Evolutionary conservation across 2,797 vertebrate species (phyloP).

Genomic region (Pempheris klunzingeri): DNA sequence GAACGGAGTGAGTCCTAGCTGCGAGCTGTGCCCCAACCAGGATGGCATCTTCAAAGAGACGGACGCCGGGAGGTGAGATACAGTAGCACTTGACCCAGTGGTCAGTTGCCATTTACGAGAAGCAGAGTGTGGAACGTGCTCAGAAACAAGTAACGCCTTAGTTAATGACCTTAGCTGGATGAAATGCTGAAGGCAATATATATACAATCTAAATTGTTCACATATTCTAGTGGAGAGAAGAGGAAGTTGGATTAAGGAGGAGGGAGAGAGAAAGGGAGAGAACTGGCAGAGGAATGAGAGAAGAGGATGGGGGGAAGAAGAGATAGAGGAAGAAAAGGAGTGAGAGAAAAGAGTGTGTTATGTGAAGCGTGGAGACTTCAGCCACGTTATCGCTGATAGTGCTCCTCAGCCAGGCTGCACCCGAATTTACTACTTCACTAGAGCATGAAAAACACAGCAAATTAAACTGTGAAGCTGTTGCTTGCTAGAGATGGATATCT

Average conservation of each 20-base stretch:
- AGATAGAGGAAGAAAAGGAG: slow-evolving; percentile 74
- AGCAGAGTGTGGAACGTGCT: slow-evolving; percentile 37
- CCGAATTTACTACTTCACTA: slow-evolving; percentile 96
- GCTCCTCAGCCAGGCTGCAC: slow-evolving; percentile 89
- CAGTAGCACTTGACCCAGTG: slow-evolving; percentile 23
- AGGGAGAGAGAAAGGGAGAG: slow-evolving; percentile 52
- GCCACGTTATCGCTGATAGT: slow-evolving; percentile 94
- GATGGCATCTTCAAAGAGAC: slow-evolving; percentile 99
- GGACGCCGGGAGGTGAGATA: slow-evolving; percentile 94
- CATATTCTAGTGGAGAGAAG: slow-evolving; percentile 62
- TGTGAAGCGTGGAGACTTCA: slow-evolving; percentile 92
- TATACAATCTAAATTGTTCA: slow-evolving; percentile 55
- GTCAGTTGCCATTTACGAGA: slow-evolving; percentile 47
- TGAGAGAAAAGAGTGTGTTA: slow-evolving; percentile 78
- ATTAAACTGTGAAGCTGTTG: slow-evolving; percentile 94
- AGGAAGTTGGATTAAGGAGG: slow-evolving; percentile 60
- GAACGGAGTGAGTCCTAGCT: slow-evolving; percentile 96
- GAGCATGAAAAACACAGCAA: slow-evolving; percentile 96
- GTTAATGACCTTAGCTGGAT: slow-evolving; percentile 54
- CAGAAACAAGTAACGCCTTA: slow-evolving; percentile 61
- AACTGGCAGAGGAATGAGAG: slow-evolving; percentile 52
- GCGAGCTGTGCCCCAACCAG: slow-evolving; percentile 97
- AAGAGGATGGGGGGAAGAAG: slow-evolving; percentile 64
- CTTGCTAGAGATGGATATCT: slow-evolving; percentile 95
- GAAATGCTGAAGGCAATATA: slow-evolving; percentile 49